A percentile compares a stretch with the other conserved stretches of the same genome.
Conservation (phyloP, 1,140 invertebrate species). For the silkworm (Bombyx mori) region ASM3026992v2 NC_085107.1:12057001-12057500, state of each 20-base stretch:
- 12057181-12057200: too few species aligned
- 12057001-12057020: too few species aligned
- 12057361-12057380: conserved; percentile 66
- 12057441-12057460: not conserved
- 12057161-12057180: conserved; percentile 19
- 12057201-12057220: conserved; percentile 26
- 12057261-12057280: conserved; percentile 17
- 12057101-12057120: conserved; percentile 23
- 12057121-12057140: conserved; percentile 26
- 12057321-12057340: conserved; percentile 37
- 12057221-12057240: conserved; percentile 30
- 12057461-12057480: not conserved
- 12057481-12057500: not conserved
- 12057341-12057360: conserved; percentile 56
- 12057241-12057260: conserved; percentile 25
- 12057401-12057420: conserved; percentile 51
- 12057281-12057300: conserved; percentile 47
- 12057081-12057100: conserved; percentile 41
- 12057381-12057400: conserved; percentile 70
- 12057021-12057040: too few species aligned
- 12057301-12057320: conserved; percentile 63
- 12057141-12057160: conserved; percentile 17
- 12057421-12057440: too few species aligned
- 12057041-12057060: too few species aligned
- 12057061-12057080: too few species aligned